Conservation (phyloP, 2,888 invertebrate genomes). For the Arge pagana region DNA sequence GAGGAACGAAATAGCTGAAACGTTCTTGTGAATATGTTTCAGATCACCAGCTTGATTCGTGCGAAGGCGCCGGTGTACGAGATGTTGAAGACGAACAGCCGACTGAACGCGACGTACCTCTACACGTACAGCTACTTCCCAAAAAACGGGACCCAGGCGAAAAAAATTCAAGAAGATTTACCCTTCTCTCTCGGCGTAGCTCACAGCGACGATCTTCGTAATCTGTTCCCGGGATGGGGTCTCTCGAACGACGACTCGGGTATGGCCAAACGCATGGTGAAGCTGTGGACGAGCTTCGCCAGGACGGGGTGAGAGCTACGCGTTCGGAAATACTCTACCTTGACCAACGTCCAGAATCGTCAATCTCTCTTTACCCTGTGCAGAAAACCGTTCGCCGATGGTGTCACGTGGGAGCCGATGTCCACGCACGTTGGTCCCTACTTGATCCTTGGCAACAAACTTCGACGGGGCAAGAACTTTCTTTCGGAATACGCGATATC, state of each 20-base stretch:
- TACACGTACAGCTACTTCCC: slow-evolving; percentile 8
- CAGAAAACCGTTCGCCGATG: slow-evolving; percentile 8
- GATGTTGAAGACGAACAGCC: slow-evolving; percentile 6
- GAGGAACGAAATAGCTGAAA: not conserved
- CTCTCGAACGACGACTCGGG: not conserved
- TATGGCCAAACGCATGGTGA: slow-evolving; percentile 10
- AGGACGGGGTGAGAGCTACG: slow-evolving; percentile 37
- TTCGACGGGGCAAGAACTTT: slow-evolving; percentile 4
- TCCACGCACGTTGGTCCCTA: slow-evolving; percentile 6
- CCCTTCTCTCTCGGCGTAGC: slow-evolving; percentile 5
- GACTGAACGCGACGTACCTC: not conserved
- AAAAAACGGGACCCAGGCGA: not conserved
- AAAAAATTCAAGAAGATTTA: not conserved
- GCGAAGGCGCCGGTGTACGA: not conserved
- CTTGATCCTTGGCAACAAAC: slow-evolving; percentile 7
- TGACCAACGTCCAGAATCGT: too few species aligned
- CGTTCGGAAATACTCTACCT: not conserved
- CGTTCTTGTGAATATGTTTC: not conserved
- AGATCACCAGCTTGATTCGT: slow-evolving; percentile 4
- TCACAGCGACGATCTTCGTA: not conserved
- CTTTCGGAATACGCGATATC: slow-evolving; percentile 8
- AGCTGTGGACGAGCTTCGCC: slow-evolving; percentile 32
- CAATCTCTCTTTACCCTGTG: not conserved
- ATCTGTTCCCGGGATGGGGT: not conserved
- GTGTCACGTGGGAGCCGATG: slow-evolving; percentile 11